phyloP scores from a whole-genome alignment of 2,113 vertebrate species.

The Rynchops niger region DNA sequence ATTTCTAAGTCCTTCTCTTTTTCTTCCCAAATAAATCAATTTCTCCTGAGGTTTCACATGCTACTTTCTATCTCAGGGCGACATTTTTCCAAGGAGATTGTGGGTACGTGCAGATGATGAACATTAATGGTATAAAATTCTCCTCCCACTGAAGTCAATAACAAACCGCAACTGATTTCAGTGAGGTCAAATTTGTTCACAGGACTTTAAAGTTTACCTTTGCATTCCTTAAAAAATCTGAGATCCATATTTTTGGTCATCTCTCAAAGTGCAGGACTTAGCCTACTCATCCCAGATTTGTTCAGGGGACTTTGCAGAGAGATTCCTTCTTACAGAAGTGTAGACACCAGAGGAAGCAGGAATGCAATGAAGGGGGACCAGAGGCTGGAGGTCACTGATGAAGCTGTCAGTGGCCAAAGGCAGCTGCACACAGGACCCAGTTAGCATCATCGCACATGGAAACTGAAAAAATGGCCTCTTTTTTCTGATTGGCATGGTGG shows the following conservation, averaged over 20 bases:
- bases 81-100: neutral
- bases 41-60: neutral
- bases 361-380: neutral
- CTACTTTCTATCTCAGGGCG: neutral
- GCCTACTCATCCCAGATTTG: neutral
- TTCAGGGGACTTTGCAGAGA: neutral
- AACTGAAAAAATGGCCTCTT: neutral
- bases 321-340: neutral
- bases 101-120: neutral
- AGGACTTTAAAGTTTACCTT: neutral
- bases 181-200: neutral
- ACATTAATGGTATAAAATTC: neutral
- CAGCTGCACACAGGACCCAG: neutral
- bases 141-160: neutral
- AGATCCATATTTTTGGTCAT: neutral
- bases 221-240: neutral
- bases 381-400: neutral
- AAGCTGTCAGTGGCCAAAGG: neutral
- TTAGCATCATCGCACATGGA: neutral
- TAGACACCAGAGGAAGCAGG: neutral
- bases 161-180: neutral
- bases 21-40: neutral
- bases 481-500: neutral
- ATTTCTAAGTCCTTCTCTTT: neutral
- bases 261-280: neutral